Conservation (phyloP, 2,113 vertebrate genomes). For the Macquaria australasica region DNA sequence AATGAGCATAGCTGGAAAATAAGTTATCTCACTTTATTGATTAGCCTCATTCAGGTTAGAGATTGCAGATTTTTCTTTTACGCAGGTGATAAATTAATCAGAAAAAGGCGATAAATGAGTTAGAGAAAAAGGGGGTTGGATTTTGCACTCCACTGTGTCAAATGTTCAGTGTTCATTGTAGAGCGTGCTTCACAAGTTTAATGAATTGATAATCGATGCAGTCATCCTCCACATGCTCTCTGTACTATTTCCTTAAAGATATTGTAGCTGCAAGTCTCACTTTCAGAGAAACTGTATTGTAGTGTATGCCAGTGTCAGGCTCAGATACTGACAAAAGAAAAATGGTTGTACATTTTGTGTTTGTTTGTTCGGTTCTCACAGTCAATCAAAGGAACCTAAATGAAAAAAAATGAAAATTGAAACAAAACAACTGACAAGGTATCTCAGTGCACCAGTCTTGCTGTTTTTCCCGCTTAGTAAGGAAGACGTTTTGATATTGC, state of each 20-base stretch:
- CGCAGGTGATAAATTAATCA: conserved; percentile 47
- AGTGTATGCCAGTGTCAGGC: conserved; percentile 20
- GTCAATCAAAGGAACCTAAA: conserved; percentile 44
- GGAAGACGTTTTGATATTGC: conserved; percentile 58
- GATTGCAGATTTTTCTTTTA: conserved; percentile 26
- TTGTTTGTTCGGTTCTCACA: conserved; percentile 19
- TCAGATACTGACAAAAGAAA: conserved; percentile 30
- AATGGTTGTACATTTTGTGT: conserved; percentile 11
- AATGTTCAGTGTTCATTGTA: conserved; percentile 11
- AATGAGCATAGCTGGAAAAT: conserved; percentile 71
- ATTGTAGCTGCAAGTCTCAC: not conserved
- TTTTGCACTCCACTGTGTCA: not conserved
- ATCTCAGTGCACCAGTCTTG: not conserved
- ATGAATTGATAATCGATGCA: conserved; percentile 66
- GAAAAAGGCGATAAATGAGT: conserved; percentile 27
- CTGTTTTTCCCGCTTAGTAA: conserved; percentile 45
- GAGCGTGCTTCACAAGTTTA: conserved; percentile 25
- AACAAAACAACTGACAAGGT: conserved; percentile 23
- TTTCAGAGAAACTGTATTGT: conserved; percentile 6
- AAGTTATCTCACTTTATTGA: conserved; percentile 70
- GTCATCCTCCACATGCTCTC: conserved; percentile 59
- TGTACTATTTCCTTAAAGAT: conserved; percentile 45
- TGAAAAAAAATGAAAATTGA: conserved; percentile 39
- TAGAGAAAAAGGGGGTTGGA: not conserved
- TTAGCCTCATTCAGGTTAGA: conserved; percentile 53